Evolutionary conservation across 2,888 invertebrate genomes (phyloP), one percentile per base, ranked within the genome.

Genomic region (Arctia plantaginis): DNA sequence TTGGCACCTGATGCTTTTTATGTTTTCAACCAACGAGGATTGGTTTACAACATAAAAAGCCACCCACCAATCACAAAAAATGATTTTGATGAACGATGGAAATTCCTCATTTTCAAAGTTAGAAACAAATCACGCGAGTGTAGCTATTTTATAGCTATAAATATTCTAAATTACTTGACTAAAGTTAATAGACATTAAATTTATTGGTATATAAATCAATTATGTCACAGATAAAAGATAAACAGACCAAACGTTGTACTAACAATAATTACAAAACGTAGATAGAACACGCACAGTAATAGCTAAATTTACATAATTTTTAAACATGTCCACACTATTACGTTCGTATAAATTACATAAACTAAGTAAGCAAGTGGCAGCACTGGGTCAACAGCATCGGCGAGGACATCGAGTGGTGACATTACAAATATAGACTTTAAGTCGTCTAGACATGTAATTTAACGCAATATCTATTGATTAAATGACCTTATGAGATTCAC

Each of bases 331-430:
- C 75, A 87, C 83, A 86, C 76, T 82, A 75, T 80, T 80, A 82
- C 81, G 76, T 78, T 73, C 70, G 73, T 78, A 77, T 80, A 81
- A 84, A 83, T 89, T 88, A 88, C 86, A 86, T 86, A 87, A 90
- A 87, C 78, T 69, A 44, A 71, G 82, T 82, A 75, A 77, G 76
- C 83, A 87, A 86, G 85, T 86, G 85, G 77, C 81, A 81, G 77
- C 77, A 87, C 80, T 80, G 83, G 88, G 88, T 90, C 91, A 89
- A 87, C 87, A 82, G 82, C 83, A 87, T 85, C 86, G 87, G 86
- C 91, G 89, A 92, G 92, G 92, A 87, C 92, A 85, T 76, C 89
- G 77, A 82, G 87, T 88, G 77, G 77, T 85, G 85, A 85, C 85
- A 85, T 85, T 85, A 83, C 75, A 80, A 79, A 85, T 82, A 82